These are phyloP conservation scores for Candidula unifasciata DNA, from an alignment of 2,888 invertebrate genomes.

Conservation along the genomic window DNA sequence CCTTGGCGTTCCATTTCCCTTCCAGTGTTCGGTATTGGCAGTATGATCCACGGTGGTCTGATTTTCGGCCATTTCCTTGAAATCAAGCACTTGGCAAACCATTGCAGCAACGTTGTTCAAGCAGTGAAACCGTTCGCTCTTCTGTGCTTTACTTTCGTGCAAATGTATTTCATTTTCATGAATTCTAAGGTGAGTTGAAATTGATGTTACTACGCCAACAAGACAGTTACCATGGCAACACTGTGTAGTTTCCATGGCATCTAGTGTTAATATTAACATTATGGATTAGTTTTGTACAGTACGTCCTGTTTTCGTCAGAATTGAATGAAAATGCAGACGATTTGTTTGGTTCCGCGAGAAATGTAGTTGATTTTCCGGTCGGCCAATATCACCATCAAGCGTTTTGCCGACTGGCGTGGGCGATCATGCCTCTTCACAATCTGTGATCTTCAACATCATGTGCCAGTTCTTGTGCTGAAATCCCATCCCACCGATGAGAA, in stretches of 20 bases:
- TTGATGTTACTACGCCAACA: not conserved
- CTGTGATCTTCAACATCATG: too few species aligned
- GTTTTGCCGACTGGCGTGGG: too few species aligned
- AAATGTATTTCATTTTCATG: slow-evolving; percentile 99
- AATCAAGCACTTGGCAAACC: slow-evolving; percentile 57
- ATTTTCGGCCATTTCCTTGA: slow-evolving; percentile 97
- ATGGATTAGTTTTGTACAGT: too few species aligned
- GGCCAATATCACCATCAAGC: too few species aligned
- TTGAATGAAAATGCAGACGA: too few species aligned
- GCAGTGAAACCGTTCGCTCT: slow-evolving; percentile 95
- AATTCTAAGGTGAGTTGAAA: slow-evolving; percentile 89
- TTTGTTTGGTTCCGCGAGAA: too few species aligned
- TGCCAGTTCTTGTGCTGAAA: too few species aligned
- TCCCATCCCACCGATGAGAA: too few species aligned
- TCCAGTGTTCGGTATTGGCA: slow-evolving; percentile 94
- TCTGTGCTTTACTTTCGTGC: slow-evolving; percentile 97
- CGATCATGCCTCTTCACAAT: too few species aligned
- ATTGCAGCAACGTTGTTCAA: slow-evolving; percentile 86
- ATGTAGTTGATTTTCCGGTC: too few species aligned
- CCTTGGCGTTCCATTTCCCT: not conserved
- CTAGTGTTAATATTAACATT: too few species aligned
- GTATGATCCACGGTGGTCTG: slow-evolving; percentile 97
- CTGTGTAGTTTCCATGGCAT: not conserved
- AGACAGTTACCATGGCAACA: not conserved
- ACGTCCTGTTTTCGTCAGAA: too few species aligned